Base-by-base conservation (phyloP, 2,113 vertebrate genomes). In the Pelecanoides urinatrix region DNA sequence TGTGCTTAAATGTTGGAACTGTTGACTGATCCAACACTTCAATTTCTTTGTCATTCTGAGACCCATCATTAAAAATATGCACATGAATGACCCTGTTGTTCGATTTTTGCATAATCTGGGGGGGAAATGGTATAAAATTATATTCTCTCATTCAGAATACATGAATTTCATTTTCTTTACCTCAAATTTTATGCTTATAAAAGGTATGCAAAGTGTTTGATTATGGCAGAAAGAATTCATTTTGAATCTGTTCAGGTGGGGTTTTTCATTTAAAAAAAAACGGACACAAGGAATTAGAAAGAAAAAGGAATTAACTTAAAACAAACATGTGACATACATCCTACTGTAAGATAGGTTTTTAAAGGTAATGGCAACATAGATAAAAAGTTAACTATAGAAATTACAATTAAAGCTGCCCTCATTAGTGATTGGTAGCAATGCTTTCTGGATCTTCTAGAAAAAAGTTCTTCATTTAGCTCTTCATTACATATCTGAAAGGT, bases 31-130 rank as follows among this genome's bases (percentile, higher is more conserved):
- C 55, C 47, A 92, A 72, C 73, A 85, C 79, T 95, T 94, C 45
- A 67, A 82, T 79, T 92, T 96, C 76, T 88, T 92, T 84, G 86
- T 91, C 86, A 89, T 62, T 94, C 53, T 55, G 50, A 92, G 83
- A 90, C 25, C 16, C 71, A 84, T 81, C 90, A 94, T 91, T 96
- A 95, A 97, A 98, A 96, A 97, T 92, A 95, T 6, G 95, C 91
- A 83, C 56, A 94, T 88, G 92, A 90, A 88, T 85, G 86, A 67
- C 65, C 79, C 72, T 90, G 84, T n/a, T 86, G 67, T 71, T 91
- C 36, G 29, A 85, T 84, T 85, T 77, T 76, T 75, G 81, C 53
- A 91, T 61, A 91, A 71, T 94, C 76, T n/a, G 62, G 63, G 47
- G 34, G 11, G 9, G 17, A 80, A 88, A 62, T 18, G 13, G 63